phyloP scores from a whole-genome alignment of 2,797 vertebrate species.

The Diceros bicornis region DNA sequence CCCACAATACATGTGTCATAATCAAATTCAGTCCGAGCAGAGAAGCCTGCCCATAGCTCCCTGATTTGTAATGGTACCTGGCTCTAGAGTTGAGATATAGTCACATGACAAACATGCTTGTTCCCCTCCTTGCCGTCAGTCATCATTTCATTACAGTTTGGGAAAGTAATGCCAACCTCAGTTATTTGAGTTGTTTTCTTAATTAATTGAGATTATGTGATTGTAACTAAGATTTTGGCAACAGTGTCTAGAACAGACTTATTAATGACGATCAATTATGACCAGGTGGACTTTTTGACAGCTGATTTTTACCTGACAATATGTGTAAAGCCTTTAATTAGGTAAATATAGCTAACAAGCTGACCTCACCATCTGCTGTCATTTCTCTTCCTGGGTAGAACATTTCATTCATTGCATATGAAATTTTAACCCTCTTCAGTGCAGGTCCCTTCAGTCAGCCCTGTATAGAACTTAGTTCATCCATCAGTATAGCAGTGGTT shows the following conservation, averaged over 20 bases:
- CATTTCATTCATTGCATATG: background rate
- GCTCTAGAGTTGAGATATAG: background rate
- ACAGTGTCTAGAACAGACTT: conserved; percentile 77
- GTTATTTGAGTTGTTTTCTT: conserved; percentile 68
- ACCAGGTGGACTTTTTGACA: conserved; percentile 86
- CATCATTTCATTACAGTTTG: background rate
- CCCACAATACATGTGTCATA: background rate
- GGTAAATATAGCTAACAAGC: conserved; percentile 84
- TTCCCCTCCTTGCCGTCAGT: background rate
- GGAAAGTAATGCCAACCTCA: conserved; percentile 70
- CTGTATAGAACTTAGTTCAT: background rate
- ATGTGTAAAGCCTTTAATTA: conserved; percentile 84
- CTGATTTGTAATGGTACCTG: background rate
- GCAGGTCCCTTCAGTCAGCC: background rate
- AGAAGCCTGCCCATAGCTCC: background rate
- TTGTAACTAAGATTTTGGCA: conserved; percentile 84
- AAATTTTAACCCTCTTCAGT: background rate
- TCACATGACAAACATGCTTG: background rate
- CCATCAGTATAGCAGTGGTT: background rate
- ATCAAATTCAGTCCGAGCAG: background rate
- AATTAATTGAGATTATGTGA: conserved; percentile 79
- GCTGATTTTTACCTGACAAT: conserved; percentile 85
- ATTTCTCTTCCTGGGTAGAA: conserved; percentile 75
- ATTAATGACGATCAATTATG: conserved; percentile 86
- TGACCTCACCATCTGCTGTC: conserved; percentile 88